Conservation (phyloP, 2,113 vertebrate species). For the Phylloscopus trochiloides region DNA sequence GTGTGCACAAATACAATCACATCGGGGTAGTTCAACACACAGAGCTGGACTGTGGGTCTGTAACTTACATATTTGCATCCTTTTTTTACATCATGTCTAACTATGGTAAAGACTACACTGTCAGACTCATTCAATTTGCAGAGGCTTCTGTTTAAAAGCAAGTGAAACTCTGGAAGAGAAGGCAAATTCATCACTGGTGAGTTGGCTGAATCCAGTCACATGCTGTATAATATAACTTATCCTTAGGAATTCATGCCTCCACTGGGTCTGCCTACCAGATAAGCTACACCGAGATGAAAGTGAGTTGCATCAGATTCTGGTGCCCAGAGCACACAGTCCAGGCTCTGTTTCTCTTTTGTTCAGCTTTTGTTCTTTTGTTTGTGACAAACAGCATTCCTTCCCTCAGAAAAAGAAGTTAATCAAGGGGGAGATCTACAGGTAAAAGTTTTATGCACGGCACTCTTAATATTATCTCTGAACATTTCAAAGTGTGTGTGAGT, state of each 20-base stretch:
- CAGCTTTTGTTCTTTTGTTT: background rate
- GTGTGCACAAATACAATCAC: background rate
- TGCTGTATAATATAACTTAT: slow-evolving; percentile 58
- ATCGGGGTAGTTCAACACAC: background rate
- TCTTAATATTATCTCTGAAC: slow-evolving; percentile 49
- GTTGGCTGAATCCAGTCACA: slow-evolving; percentile 60
- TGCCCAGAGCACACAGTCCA: slow-evolving; percentile 22
- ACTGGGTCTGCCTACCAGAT: slow-evolving; percentile 62
- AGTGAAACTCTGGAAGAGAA: slow-evolving; percentile 43
- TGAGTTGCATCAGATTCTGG: slow-evolving; percentile 46
- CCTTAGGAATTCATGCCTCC: slow-evolving; percentile 69
- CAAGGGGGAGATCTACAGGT: slow-evolving; percentile 35
- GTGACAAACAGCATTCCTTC: background rate
- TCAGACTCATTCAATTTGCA: background rate
- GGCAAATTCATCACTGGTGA: slow-evolving; percentile 58
- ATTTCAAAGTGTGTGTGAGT: slow-evolving; percentile 23
- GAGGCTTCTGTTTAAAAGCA: slow-evolving; percentile 37
- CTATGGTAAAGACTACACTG: slow-evolving; percentile 26
- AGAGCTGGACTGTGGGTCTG: background rate
- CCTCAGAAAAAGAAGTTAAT: slow-evolving; percentile 27
- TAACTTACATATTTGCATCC: background rate
- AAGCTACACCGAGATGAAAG: slow-evolving; percentile 59
- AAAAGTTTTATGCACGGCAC: slow-evolving; percentile 58
- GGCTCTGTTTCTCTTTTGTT: slow-evolving; percentile 31
- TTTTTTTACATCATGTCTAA: slow-evolving; percentile 16